Conservation (phyloP, 1,140 invertebrate genomes). For the Drosophila chauvacae region DNA sequence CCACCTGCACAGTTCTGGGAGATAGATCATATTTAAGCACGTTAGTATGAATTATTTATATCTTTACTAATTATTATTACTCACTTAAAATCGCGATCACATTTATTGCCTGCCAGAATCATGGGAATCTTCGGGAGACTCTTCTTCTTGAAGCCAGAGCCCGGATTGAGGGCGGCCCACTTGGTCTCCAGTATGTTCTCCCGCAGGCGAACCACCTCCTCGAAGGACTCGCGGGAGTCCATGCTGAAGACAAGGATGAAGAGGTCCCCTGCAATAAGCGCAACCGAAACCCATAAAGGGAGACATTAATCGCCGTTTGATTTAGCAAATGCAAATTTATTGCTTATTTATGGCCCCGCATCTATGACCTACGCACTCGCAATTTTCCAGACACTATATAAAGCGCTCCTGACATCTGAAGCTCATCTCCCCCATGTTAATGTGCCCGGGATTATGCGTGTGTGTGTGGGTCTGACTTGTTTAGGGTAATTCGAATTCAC, state of each 20-base stretch:
- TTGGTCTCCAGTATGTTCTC: conserved; percentile 94
- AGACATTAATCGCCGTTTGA: conserved; percentile 65
- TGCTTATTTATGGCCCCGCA: conserved; percentile 64
- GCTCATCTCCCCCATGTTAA: conserved; percentile 46
- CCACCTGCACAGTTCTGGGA: conserved; percentile 88
- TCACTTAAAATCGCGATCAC: conserved; percentile 90
- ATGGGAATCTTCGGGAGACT: conserved; percentile 90
- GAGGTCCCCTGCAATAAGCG: conserved; percentile 89
- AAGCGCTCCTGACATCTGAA: conserved; percentile 45
- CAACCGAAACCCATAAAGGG: conserved; percentile 44
- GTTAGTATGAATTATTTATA: background rate
- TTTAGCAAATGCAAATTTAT: conserved; percentile 77
- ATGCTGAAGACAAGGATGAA: conserved; percentile 94
- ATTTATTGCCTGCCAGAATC: conserved; percentile 93
- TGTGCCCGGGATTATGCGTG: conserved; percentile 9
- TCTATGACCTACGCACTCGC: conserved; percentile 41
- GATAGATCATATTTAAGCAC: too few relatives aligned
- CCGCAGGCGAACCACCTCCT: conserved; percentile 91
- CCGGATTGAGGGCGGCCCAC: conserved; percentile 87
- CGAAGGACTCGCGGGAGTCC: conserved; percentile 93
- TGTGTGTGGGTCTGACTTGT: conserved; percentile 14
- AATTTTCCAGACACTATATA: conserved; percentile 54
- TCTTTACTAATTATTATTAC: background rate
- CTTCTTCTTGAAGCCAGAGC: conserved; percentile 87
- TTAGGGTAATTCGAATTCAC: conserved; percentile 38